Evolutionary conservation across 2,113 vertebrate genomes (phyloP).

Genomic region (Spea multiplicata): DNA sequence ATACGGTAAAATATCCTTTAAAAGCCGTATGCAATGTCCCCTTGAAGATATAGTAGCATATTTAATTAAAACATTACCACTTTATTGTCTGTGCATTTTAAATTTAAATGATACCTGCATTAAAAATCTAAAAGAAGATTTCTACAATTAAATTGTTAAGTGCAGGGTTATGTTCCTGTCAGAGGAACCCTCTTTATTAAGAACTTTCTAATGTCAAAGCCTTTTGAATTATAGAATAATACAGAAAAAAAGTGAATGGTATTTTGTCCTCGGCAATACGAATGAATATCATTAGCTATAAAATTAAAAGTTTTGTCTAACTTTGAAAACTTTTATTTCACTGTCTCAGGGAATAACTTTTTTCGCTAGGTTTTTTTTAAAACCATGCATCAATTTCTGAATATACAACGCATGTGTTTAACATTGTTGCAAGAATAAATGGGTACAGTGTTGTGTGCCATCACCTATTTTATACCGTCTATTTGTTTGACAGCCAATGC

Average conservation of each 20-base stretch:
- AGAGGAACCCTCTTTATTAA: conserved; percentile 18
- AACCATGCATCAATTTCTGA: no score
- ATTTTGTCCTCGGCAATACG: conserved; percentile 18
- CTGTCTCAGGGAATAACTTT: neutral
- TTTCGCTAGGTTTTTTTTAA: neutral
- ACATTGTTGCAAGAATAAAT: no score
- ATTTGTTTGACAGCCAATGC: no score
- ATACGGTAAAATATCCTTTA: neutral
- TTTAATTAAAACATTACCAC: conserved; percentile 6
- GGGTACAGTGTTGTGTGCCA: no score
- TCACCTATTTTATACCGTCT: no score
- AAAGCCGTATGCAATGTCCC: conserved; percentile 6
- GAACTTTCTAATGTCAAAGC: conserved; percentile 19
- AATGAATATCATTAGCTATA: conserved; percentile 23
- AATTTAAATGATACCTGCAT: conserved; percentile 15
- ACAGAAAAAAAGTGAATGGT: conserved; percentile 8
- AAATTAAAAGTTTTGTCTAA: conserved; percentile 14
- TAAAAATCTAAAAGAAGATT: conserved; percentile 3
- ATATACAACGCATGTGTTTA: no score
- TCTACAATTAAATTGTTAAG: conserved; percentile 30
- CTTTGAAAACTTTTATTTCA: conserved; percentile 17
- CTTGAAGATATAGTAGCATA: conserved; percentile 14
- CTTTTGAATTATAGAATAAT: conserved; percentile 32
- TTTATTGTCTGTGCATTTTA: conserved; percentile 10
- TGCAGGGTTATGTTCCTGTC: conserved; percentile 28